phyloP scores from a whole-genome alignment of 1,140 invertebrate genomes.

The Phthorimaea operculella region DNA sequence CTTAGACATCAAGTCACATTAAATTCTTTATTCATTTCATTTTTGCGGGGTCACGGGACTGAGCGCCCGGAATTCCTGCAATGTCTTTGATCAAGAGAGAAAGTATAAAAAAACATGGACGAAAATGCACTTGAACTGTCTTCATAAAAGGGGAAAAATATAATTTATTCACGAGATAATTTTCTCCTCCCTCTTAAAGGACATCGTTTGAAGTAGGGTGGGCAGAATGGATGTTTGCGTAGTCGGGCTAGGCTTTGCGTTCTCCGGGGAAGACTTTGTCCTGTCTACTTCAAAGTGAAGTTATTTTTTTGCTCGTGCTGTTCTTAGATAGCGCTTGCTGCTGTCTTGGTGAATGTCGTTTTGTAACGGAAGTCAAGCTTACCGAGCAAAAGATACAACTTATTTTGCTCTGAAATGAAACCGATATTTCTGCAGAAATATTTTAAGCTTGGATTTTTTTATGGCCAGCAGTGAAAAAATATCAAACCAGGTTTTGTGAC shows the following conservation, averaged over 20 bases:
- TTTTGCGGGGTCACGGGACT: conserved; percentile 50
- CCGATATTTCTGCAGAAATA: no score
- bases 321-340: no score
- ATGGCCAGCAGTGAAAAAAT: no score
- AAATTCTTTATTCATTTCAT: conserved; percentile 62
- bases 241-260: conserved; percentile 18
- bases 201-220: conserved; percentile 51
- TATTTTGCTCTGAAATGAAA: no score
- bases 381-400: no score
- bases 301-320: conserved; percentile 1
- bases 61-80: conserved; percentile 44
- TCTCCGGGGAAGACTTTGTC: conserved; percentile 23
- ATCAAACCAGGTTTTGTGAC: no score
- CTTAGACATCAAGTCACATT: conserved; percentile 59
- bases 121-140: conserved; percentile 64
- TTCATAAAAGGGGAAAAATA: conserved; percentile 65
- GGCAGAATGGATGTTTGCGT: conserved; percentile 51
- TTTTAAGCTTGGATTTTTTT: no score
- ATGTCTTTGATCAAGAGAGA: conserved; percentile 60
- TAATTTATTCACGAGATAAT: conserved; percentile 68
- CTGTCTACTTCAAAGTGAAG: not conserved
- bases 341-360: no score
- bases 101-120: conserved; percentile 50
- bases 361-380: no score
- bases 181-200: conserved; percentile 58